A percentile compares a stretch with the other conserved stretches of the same genome.
Evolutionary conservation across 2,888 invertebrate species (phyloP).

Genomic region (Drosophila merina): DNA sequence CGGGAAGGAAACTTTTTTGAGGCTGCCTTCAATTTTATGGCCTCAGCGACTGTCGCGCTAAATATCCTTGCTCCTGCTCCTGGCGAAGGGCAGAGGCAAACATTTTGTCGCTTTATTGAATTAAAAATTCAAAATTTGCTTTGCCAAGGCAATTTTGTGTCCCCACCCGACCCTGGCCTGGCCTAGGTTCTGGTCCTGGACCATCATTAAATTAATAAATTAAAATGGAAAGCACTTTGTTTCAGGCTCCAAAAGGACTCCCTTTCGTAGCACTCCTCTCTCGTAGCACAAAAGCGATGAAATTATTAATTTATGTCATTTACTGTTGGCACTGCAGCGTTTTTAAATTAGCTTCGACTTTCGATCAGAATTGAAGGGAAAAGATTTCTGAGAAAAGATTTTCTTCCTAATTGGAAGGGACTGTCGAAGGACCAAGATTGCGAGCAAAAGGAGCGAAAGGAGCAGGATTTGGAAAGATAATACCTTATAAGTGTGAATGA

Average conservation of each 20-base stretch:
- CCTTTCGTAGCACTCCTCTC: background rate
- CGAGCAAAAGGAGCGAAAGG: too few species aligned
- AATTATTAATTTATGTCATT: slow-evolving; percentile 77
- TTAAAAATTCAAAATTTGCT: slow-evolving; percentile 73
- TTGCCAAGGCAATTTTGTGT: slow-evolving; percentile 40
- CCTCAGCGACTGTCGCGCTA: slow-evolving; percentile 69
- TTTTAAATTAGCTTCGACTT: slow-evolving; percentile 68
- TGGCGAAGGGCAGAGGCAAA: slow-evolving; percentile 41
- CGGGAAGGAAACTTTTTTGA: slow-evolving; percentile 30
- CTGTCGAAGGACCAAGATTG: background rate
- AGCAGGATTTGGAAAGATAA: background rate
- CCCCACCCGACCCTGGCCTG: slow-evolving; percentile 24
- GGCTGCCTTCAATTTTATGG: slow-evolving; percentile 62
- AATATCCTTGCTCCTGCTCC: slow-evolving; percentile 46
- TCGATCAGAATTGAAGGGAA: slow-evolving; percentile 33
- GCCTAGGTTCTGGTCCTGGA: slow-evolving; percentile 31
- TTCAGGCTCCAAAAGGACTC: slow-evolving; percentile 46
- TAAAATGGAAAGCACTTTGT: slow-evolving; percentile 79
- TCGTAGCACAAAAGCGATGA: slow-evolving; percentile 41
- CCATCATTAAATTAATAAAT: slow-evolving; percentile 77
- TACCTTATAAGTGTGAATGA: background rate
- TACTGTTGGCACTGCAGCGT: slow-evolving; percentile 63
- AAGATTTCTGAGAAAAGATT: slow-evolving; percentile 10
- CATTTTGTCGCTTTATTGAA: slow-evolving; percentile 73
- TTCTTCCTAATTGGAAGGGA: slow-evolving; percentile 38